A percentile compares a stretch with the other conserved stretches of the same genome.
Conservation (phyloP, 2,888 invertebrate genomes). For the Mythimna ferrago region DNA sequence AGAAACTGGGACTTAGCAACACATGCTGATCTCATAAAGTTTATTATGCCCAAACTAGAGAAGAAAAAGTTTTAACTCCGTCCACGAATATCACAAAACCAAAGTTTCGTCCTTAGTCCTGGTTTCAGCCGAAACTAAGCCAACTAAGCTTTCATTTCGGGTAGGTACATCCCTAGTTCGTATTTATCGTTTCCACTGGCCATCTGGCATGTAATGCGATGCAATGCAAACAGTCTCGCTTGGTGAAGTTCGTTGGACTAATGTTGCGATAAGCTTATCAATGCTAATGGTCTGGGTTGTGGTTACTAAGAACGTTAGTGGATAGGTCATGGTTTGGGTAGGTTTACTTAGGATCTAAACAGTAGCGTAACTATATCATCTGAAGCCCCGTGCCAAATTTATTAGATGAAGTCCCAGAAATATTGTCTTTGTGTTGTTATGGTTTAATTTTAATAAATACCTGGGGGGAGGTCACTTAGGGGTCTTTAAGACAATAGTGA, state of each 20-base stretch:
- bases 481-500: too few species aligned
- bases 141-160: too few species aligned
- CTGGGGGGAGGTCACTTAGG: too few species aligned
- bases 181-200: slow-evolving; percentile 49
- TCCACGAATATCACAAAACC: slow-evolving; percentile 6
- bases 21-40: not conserved
- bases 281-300: slow-evolving; percentile 35
- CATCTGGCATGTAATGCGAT: slow-evolving; percentile 59
- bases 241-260: slow-evolving; percentile 45
- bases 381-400: too few species aligned
- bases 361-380: not conserved
- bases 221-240: slow-evolving; percentile 49
- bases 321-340: not conserved
- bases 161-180: slow-evolving; percentile 35
- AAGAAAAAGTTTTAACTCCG: not conserved
- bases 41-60: not conserved
- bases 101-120: slow-evolving; percentile 15
- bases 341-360: slow-evolving; percentile 10
- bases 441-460: too few species aligned
- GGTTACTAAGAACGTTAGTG: not conserved
- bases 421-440: too few species aligned
- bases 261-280: slow-evolving; percentile 56
- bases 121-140: slow-evolving; percentile 35
- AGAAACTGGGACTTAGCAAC: not conserved
- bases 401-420: too few species aligned